Evolutionary conservation across 2,113 vertebrate species (phyloP).

Genomic region (Carollia perspicillata): DNA sequence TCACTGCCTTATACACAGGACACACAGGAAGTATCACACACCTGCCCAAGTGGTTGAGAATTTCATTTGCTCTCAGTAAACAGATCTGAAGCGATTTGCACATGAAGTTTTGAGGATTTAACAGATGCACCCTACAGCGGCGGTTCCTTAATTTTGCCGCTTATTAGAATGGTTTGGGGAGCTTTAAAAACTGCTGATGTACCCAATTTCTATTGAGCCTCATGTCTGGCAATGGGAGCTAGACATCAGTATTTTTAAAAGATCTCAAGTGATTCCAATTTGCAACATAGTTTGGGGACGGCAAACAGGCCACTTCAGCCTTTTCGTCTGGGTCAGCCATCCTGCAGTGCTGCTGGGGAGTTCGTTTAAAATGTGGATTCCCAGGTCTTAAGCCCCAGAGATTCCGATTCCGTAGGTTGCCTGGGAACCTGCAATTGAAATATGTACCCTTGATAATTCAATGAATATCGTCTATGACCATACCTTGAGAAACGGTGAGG

Average conservation of each 20-base stretch:
- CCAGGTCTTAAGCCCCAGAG: not conserved
- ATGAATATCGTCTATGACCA: not conserved
- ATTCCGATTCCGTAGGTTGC: not conserved
- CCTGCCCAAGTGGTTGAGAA: not conserved
- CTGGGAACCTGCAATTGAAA: not conserved
- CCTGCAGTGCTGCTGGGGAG: not conserved
- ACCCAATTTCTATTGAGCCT: accelerated
- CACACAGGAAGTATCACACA: not conserved
- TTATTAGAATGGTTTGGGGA: not conserved
- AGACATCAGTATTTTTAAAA: not conserved
- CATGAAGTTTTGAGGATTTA: not conserved
- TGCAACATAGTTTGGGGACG: not conserved
- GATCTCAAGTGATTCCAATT: not conserved
- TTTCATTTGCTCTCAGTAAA: not conserved
- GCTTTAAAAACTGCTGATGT: not conserved
- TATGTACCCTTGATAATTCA: not conserved
- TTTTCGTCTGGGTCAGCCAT: not conserved
- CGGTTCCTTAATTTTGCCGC: not conserved
- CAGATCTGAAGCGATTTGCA: not conserved
- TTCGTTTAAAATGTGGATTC: not conserved
- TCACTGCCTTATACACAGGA: not conserved
- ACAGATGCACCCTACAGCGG: not conserved
- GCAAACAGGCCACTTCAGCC: not conserved
- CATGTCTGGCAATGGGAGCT: not conserved
- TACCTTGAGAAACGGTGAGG: not conserved